Conservation (phyloP, 2,888 invertebrate species). For the Drosophila vallismaia region DNA sequence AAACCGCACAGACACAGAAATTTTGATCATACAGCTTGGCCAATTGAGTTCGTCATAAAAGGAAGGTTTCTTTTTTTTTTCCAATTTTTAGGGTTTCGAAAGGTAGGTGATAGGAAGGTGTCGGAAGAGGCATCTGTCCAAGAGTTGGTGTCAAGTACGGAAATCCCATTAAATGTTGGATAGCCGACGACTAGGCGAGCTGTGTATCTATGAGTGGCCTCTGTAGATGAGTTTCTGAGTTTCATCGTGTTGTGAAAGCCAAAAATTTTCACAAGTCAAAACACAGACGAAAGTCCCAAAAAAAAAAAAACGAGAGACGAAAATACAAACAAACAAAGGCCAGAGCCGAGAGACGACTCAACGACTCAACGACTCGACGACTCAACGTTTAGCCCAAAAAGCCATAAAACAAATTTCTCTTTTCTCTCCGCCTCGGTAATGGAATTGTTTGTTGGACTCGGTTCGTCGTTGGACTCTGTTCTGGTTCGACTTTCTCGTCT, state of each 20-base stretch:
- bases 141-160: conserved; percentile 71
- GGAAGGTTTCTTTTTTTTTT: neutral
- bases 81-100: no score
- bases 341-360: conserved; percentile 6
- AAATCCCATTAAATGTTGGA: conserved; percentile 71
- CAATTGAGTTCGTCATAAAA: conserved; percentile 48
- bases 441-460: conserved; percentile 42
- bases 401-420: conserved; percentile 70
- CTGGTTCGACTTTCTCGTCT: conserved; percentile 32
- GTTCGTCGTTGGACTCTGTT: conserved; percentile 27
- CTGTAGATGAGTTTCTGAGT: no score
- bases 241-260: conserved; percentile 72
- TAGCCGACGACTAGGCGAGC: conserved; percentile 32
- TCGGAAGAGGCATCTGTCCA: conserved; percentile 37
- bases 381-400: conserved; percentile 61
- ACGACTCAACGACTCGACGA: conserved; percentile 24
- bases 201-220: conserved; percentile 22
- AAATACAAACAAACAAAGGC: conserved; percentile 58
- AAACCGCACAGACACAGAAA: conserved; percentile 30
- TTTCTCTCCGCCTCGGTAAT: conserved; percentile 54
- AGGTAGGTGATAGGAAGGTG: neutral
- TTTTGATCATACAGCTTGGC: conserved; percentile 46
- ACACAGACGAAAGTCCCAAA: conserved; percentile 59
- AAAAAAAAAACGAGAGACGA: conserved; percentile 10
- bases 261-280: conserved; percentile 77